phyloP scores from a whole-genome alignment of 2,113 vertebrate genomes.

The Anseranas semipalmata region DNA sequence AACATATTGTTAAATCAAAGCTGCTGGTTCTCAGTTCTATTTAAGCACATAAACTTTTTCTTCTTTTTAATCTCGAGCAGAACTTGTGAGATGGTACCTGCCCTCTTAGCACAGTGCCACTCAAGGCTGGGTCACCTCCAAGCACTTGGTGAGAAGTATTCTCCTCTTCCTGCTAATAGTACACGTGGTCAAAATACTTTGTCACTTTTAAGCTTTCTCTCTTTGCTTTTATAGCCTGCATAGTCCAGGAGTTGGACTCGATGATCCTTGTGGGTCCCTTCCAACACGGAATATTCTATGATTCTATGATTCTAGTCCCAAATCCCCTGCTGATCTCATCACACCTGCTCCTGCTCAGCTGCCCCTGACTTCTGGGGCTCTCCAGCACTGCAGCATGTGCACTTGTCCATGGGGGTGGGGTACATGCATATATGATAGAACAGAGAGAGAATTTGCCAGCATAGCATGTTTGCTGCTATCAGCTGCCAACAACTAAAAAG shows the following conservation, averaged over 20 bases:
- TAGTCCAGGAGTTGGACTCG: too few relatives aligned
- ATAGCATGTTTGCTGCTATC: background rate
- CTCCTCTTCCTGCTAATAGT: background rate
- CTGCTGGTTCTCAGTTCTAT: background rate
- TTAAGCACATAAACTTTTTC: background rate
- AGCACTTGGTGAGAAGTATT: background rate
- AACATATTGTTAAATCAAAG: background rate
- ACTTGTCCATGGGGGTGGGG: fast-evolving
- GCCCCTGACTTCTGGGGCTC: background rate
- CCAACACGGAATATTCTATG: too few relatives aligned
- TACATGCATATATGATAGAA: fast-evolving
- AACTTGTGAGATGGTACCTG: background rate
- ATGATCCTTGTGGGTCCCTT: too few relatives aligned
- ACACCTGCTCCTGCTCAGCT: background rate
- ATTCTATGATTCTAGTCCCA: too few relatives aligned
- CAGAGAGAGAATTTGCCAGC: background rate
- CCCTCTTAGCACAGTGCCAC: too few relatives aligned
- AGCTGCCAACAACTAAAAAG: background rate
- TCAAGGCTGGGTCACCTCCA: background rate
- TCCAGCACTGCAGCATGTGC: background rate
- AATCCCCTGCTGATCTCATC: background rate
- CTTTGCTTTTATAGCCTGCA: background rate
- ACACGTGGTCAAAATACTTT: background rate
- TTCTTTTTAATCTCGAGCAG: background rate
- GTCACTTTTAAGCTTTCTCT: too few relatives aligned